Evolutionary conservation across 1,140 invertebrate species (phyloP), one percentile per base, ranked within the genome.

Genomic region (Drosophila parabipectinata): DNA sequence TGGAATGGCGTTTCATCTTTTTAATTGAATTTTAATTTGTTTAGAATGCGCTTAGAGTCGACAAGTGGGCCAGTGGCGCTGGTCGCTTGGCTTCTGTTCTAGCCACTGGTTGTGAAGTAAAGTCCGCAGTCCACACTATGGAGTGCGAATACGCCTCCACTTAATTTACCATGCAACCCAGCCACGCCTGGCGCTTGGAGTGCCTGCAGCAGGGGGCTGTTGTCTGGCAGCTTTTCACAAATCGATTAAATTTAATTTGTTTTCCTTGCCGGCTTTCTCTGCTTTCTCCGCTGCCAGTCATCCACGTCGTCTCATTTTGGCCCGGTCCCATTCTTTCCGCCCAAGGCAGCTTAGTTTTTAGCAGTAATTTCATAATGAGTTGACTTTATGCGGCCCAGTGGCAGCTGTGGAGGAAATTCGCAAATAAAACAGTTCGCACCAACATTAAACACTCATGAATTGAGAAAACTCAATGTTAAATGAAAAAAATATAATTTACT

Each of bases 21-120:
- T 88, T 90, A 90, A 90, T 90, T 90, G 88, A 90, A 90, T 90
- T 90, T 90, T 90, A 90, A 90, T 90, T 90, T 90, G 88, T 90
- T 90, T 90, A 82, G 83, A 87, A 85, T 90, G 88, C 88, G 88
- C 83, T 83, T 76, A 82, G 80, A 83, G 75, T 26, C 50, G 75
- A 55, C 63, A 83, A 78, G 79, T 83, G 57, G 71, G 64, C 60
- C 52, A 75, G 69, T 59, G 67, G 62, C 61, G 30, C 41, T 64
- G 26, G 32, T 15, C 32, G 41, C 50, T n/a, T 37, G 10, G 9
- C 30, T 56, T 12, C 41, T 39, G 45, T 21, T 14, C 2, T 39
- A 32, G 62, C 41, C n/a, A 50, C 39, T 30, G 28, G 28, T n/a
- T 47, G 41, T 37, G 62, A 37, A 54, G 9, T n/a, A 41, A 41